Base-by-base conservation (phyloP, 2,888 invertebrate genomes). In the Patella pellucida region DNA sequence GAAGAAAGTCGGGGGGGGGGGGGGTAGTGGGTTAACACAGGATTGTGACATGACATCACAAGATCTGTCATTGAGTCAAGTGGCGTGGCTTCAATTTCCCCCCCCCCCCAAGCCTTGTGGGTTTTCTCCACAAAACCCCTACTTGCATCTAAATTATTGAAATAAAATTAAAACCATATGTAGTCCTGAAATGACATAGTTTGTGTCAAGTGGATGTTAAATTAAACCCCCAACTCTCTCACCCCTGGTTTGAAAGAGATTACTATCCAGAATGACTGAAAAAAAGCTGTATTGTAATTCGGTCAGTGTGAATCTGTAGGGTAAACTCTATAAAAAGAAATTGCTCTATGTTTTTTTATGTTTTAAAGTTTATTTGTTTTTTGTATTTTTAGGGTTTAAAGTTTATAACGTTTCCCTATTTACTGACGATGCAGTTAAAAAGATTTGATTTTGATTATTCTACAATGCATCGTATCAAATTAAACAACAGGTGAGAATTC, bases 401-500 rank as follows among this genome's bases (percentile, higher is more conserved):
- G 89, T 96, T 97, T 89, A 94, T 94, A 27, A 94, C 94, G 81
- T 96, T 97, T 90, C 96, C 97, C 0, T 96, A 97, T 90, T 92
- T 97, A 78, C 92, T 97, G 70, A 96, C 96, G 0, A 92, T 97
- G 83, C 96, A 96, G 89, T 92, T 97, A 85, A 97, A 96, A 89
- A 93, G 97, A 78, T 97, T 97, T 89, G 96, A 96, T 92, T 97
- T 96, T 89, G 96, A 97, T 91, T 96, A 95, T 88, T 93, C 93
- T 83, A 95, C 95, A 9, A 94, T 95, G 93, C 95, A 95, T 88
- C 93, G 96, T 81, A 95, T 96, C 81, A 97, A 97, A 91, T 92
- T 97, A 68, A 96, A 96, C 89, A 96, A 96, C 91, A 88, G 86
- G 90, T 90, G 76, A 73, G 79, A 41, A 76, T 9, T 41, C 0